These are phyloP conservation scores for Nomada lathburiana DNA, from an alignment of 2,888 invertebrate genomes.

Conservation along the genomic window DNA sequence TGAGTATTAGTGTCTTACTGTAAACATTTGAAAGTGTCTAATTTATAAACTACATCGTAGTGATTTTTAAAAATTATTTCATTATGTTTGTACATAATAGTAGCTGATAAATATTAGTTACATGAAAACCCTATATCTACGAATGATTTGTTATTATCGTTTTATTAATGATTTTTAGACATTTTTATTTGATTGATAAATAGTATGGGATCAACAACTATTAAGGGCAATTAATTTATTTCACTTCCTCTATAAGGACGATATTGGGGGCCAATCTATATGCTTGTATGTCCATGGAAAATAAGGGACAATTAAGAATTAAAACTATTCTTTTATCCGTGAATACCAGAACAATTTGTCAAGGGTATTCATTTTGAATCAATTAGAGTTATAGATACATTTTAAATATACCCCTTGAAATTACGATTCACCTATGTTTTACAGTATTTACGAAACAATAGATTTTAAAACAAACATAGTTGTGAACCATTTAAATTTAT, in stretches of 20 bases:
- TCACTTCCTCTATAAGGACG: conserved; percentile 53
- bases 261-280: conserved; percentile 70
- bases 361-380: conserved; percentile 16
- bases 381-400: neutral
- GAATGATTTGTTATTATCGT: neutral
- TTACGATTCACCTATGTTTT: neutral
- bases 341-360: neutral
- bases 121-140: conserved; percentile 2
- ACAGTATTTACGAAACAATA: neutral
- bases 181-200: conserved; percentile 40
- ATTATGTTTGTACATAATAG: conserved; percentile 11
- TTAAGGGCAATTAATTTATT: conserved; percentile 60
- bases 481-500: neutral
- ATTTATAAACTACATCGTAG: conserved; percentile 11
- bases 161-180: conserved; percentile 5
- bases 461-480: neutral
- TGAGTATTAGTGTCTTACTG: conserved; percentile 1
- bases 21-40: conserved; percentile 2
- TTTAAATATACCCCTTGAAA: conserved; percentile 1
- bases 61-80: conserved; percentile 11
- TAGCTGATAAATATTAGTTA: conserved; percentile 3
- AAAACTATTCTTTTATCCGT: conserved; percentile 7
- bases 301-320: conserved; percentile 39
- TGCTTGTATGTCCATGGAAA: conserved; percentile 47
- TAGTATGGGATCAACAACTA: conserved; percentile 53